Evolutionary conservation across 2,888 invertebrate genomes (phyloP).

Genomic region (Carabus problematicus): DNA sequence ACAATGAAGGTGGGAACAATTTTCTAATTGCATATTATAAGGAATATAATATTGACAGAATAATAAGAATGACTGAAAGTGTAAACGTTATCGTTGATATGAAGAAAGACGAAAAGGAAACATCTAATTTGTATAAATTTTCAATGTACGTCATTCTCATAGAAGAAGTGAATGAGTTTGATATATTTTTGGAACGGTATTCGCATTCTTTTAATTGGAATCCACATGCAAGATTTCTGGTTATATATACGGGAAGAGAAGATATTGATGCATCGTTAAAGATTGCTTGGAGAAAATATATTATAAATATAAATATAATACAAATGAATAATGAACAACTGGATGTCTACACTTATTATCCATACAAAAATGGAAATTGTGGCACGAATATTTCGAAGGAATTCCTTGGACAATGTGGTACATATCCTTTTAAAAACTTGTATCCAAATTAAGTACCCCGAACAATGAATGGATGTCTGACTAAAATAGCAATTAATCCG

Average conservation of each 20-base stretch:
- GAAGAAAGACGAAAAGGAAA: too few species aligned
- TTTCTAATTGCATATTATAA: too few species aligned
- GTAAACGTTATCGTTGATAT: too few species aligned
- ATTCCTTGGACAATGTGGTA: neutral
- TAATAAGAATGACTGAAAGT: too few species aligned
- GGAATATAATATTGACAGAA: too few species aligned
- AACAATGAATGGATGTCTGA: neutral
- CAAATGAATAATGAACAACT: conserved; percentile 11
- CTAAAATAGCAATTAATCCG: neutral
- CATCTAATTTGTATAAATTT: too few species aligned
- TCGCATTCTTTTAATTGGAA: conserved; percentile 1
- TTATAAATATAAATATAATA: conserved; percentile 16
- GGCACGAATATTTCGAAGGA: neutral
- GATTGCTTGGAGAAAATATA: conserved; percentile 26
- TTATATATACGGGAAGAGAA: conserved; percentile 14
- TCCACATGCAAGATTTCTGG: conserved; percentile 11
- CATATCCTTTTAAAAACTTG: neutral
- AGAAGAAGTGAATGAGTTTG: too few species aligned
- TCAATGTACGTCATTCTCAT: too few species aligned
- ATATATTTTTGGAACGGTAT: too few species aligned
- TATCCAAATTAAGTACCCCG: neutral
- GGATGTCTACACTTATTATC: neutral
- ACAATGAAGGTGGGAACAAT: too few species aligned
- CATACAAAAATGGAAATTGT: neutral
- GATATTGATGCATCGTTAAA: conserved; percentile 3